phyloP scores from a whole-genome alignment of 1,140 invertebrate genomes.

The Episyrphus balteatus region DNA sequence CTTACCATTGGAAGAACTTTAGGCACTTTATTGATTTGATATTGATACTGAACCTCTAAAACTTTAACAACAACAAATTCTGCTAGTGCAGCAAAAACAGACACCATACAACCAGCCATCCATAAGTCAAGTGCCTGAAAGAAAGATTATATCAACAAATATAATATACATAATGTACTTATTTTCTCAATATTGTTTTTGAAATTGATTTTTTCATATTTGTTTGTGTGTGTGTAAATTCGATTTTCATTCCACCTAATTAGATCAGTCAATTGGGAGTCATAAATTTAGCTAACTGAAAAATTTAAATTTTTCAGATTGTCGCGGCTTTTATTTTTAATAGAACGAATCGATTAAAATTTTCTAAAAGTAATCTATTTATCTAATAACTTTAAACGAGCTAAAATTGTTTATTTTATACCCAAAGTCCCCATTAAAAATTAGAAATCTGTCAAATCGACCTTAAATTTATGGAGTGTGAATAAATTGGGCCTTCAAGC shows the following conservation, averaged over 20 bases:
- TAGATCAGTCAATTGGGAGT: neutral
- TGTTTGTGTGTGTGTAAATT: neutral
- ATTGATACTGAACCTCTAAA: constrained; percentile 57
- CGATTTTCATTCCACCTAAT: no score
- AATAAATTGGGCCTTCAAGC: no score
- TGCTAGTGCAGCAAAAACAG: constrained; percentile 70
- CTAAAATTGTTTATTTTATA: no score
- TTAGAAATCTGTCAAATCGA: no score
- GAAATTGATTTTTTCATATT: neutral
- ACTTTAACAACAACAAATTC: constrained; percentile 80
- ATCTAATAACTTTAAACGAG: no score
- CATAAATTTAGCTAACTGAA: no score
- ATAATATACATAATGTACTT: neutral
- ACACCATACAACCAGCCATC: constrained; percentile 80
- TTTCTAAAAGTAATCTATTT: no score
- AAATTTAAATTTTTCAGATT: no score
- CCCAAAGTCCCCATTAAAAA: no score
- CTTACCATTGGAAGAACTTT: constrained; percentile 53
- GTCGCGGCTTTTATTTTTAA: no score
- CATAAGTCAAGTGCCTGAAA: constrained; percentile 68
- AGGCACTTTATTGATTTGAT: constrained; percentile 48
- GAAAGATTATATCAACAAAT: constrained; percentile 3
- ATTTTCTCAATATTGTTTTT: neutral
- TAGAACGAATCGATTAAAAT: no score
- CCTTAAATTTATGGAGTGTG: no score